Base-by-base conservation (phyloP, 2,888 invertebrate species). In the Tyria jacobaeae region DNA sequence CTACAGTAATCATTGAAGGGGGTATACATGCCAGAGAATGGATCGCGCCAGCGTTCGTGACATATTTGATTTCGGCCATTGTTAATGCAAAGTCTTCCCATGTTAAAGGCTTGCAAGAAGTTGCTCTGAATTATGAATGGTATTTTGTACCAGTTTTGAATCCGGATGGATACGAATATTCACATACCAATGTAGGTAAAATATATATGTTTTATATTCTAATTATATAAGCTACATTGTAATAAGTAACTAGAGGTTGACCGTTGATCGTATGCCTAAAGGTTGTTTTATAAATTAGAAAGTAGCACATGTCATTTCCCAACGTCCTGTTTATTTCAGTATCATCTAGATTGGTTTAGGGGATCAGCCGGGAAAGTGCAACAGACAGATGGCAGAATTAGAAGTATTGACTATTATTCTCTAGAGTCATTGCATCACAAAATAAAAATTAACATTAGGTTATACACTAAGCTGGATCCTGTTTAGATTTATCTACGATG, bases 11-110 rank as follows among this genome's bases (percentile, higher is more conserved):
- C 17, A 70, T 96, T 25, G 96, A 96, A 84, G 95, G 91, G 15
- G 95, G 95, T 14, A 96, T 96, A 65, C 96, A 96, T 76, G 96
- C 96, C 0, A 94, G 97, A 49, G 97, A 97, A 87, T 97, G 96
- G 96, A 95, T 96, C 49, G 83, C 94, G 0, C 93, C 96, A 0
- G 95, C 96, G 0, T 58, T 73, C 17, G 94, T 95, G 0, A 95
- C 95, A 0, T 96, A 94, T 70, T 84, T 96, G 6, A 75, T 95
- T 31, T 88, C 95, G 52, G 88, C 95, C 71, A 84, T 96, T 1
- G 65, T 96, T n/a, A 64, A 74, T 0, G 71, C 85, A 0, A 6
- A 0, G 0, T 1, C 2, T 6, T 64, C 70, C 1, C 6, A 7
- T 0, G 31, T 68, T 31, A 0, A 9, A 0, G 2, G 14, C 2